A percentile compares a stretch with the other conserved stretches of the same genome.
Conservation (phyloP, 2,888 invertebrate genomes). For the Eulithis testata region DNA sequence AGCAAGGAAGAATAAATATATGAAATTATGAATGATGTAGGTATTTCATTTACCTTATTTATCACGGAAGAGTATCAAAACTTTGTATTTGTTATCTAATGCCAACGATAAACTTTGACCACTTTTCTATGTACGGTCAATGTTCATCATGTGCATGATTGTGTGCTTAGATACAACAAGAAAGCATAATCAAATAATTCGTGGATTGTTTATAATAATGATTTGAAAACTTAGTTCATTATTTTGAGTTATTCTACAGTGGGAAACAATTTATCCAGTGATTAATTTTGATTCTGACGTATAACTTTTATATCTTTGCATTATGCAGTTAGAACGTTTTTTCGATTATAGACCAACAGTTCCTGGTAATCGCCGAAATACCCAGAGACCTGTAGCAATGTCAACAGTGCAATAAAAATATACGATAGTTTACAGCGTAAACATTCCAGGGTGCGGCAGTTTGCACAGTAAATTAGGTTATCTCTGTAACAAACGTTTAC, state of each 20-base stretch:
- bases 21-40: not conserved
- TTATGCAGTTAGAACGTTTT: no score
- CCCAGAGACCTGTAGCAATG: not conserved
- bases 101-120: slow-evolving; percentile 27
- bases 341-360: no score
- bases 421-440: slow-evolving; percentile 23
- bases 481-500: slow-evolving; percentile 37
- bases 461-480: slow-evolving; percentile 46
- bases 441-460: slow-evolving; percentile 39
- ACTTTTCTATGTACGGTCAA: slow-evolving; percentile 3
- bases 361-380: not conserved
- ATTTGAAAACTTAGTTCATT: no score
- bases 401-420: slow-evolving; percentile 17
- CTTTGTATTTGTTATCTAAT: not conserved
- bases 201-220: no score
- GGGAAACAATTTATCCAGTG: no score
- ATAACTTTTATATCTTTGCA: no score
- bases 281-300: no score
- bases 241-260: no score
- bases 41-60: not conserved
- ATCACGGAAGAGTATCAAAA: not conserved
- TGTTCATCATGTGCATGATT: no score
- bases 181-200: no score
- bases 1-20: not conserved
- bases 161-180: no score